Percentiles rank a stretch among this genome's conserved stretches.
Evolutionary conservation across 2,797 vertebrate species (phyloP).

Genomic region (Pristis pectinata): DNA sequence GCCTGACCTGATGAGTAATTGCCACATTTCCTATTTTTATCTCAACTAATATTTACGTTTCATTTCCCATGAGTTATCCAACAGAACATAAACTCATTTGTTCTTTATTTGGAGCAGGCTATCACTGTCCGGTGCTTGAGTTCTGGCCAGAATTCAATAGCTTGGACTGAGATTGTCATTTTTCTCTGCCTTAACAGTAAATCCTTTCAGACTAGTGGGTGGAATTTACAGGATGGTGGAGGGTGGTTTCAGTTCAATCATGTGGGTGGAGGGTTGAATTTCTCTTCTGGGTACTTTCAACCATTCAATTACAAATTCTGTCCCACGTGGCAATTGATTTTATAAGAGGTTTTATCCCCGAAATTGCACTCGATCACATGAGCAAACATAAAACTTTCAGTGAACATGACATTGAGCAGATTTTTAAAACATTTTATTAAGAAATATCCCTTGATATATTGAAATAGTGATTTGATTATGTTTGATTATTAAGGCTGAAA

Average conservation of each 20-base stretch:
- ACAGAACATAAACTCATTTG: not conserved
- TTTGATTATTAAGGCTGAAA: not conserved
- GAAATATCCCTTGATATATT: not conserved
- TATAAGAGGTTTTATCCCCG: not conserved
- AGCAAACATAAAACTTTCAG: not conserved
- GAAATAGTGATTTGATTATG: not conserved
- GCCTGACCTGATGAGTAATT: too few species aligned
- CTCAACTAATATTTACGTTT: constrained; percentile 11
- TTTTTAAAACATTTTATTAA: not conserved
- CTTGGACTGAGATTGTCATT: not conserved
- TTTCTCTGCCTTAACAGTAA: not conserved
- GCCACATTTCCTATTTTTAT: too few species aligned
- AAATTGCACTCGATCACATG: not conserved
- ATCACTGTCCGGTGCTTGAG: not conserved
- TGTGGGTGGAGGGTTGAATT: not conserved
- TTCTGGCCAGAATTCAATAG: not conserved
- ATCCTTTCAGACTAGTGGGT: not conserved
- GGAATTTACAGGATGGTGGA: too few species aligned
- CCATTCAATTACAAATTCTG: not conserved
- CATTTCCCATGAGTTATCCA: not conserved
- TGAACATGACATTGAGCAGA: not conserved
- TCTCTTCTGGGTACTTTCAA: not conserved
- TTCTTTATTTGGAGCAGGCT: not conserved
- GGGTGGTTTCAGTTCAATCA: too few species aligned
- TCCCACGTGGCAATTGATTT: not conserved